These are phyloP conservation scores for Datnioides undecimradiatus DNA, from an alignment of 2,113 vertebrate species.

Conservation along the genomic window DNA sequence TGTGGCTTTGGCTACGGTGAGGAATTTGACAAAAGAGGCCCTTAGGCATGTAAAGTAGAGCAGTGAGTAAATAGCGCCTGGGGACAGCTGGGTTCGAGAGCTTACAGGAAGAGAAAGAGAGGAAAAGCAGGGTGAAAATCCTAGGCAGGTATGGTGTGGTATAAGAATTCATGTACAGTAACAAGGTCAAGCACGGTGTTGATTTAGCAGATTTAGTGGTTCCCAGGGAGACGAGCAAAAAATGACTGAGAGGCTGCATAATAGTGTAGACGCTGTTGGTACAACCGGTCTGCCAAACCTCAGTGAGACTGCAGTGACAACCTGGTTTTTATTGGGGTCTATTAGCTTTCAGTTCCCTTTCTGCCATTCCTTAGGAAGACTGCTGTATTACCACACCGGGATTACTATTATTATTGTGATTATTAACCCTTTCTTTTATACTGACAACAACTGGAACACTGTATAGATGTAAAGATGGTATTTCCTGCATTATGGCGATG, in stretches of 20 bases:
- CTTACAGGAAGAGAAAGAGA: background rate
- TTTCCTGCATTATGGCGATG: slow-evolving; percentile 88
- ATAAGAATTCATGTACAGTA: background rate
- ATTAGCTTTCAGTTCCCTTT: slow-evolving; percentile 66
- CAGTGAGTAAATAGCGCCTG: slow-evolving; percentile 28
- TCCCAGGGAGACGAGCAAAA: slow-evolving; percentile 1
- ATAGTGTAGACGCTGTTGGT: slow-evolving; percentile 2
- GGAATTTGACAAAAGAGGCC: slow-evolving; percentile 53
- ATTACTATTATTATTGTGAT: slow-evolving; percentile 77
- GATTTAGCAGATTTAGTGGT: slow-evolving; percentile 30
- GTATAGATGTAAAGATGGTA: slow-evolving; percentile 91
- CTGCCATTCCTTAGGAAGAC: slow-evolving; percentile 67
- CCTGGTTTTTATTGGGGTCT: slow-evolving; percentile 64
- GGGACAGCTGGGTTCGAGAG: background rate
- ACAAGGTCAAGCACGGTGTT: background rate
- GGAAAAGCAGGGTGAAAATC: slow-evolving; percentile 2
- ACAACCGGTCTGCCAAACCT: slow-evolving; percentile 42
- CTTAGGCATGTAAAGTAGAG: background rate
- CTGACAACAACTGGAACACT: slow-evolving; percentile 87
- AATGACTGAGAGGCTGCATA: background rate
- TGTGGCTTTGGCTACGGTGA: slow-evolving; percentile 21
- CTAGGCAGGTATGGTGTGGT: background rate
- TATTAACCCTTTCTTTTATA: slow-evolving; percentile 85
- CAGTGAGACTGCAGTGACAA: slow-evolving; percentile 81
- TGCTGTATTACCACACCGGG: slow-evolving; percentile 74